Evolutionary conservation across 2,113 vertebrate species (phyloP).

Genomic region (Cricetomys ansorgei): DNA sequence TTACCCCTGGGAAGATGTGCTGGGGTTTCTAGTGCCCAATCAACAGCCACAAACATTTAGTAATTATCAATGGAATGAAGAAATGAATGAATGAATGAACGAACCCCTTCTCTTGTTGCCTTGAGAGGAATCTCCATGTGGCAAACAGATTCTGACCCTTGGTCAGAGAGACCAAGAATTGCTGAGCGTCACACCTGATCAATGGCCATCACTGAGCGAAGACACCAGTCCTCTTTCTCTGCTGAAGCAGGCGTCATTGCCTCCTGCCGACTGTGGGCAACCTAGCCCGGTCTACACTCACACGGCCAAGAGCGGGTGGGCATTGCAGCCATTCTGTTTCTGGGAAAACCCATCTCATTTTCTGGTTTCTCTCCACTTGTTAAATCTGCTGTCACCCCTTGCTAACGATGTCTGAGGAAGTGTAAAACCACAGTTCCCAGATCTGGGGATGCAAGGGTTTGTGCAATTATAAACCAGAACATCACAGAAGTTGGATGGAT

Average conservation of each 20-base stretch:
- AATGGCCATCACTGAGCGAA: constrained; percentile 53
- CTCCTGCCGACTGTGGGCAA: neutral
- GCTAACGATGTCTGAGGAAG: constrained; percentile 76
- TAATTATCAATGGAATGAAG: neutral
- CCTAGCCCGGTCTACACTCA: neutral
- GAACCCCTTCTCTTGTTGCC: neutral
- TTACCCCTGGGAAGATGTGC: neutral
- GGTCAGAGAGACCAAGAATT: neutral
- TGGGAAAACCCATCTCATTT: neutral
- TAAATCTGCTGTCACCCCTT: constrained; percentile 79
- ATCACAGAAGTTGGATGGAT: constrained; percentile 77
- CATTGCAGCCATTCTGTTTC: neutral
- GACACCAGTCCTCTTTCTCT: neutral
- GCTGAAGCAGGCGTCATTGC: neutral
- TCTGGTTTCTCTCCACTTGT: constrained; percentile 32
- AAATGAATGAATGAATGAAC: neutral
- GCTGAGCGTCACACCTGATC: constrained; percentile 50
- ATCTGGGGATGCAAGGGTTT: constrained; percentile 77
- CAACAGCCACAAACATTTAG: neutral
- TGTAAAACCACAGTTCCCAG: constrained; percentile 77
- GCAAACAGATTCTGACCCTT: neutral
- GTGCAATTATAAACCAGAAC: constrained; percentile 82
- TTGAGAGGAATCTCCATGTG: neutral
- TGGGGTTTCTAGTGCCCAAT: neutral
- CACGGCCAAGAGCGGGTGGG: neutral